Evolutionary conservation across 1,140 invertebrate genomes (phyloP), one percentile per base, ranked within the genome.

Genomic region (Drosophila melanogaster): DNA sequence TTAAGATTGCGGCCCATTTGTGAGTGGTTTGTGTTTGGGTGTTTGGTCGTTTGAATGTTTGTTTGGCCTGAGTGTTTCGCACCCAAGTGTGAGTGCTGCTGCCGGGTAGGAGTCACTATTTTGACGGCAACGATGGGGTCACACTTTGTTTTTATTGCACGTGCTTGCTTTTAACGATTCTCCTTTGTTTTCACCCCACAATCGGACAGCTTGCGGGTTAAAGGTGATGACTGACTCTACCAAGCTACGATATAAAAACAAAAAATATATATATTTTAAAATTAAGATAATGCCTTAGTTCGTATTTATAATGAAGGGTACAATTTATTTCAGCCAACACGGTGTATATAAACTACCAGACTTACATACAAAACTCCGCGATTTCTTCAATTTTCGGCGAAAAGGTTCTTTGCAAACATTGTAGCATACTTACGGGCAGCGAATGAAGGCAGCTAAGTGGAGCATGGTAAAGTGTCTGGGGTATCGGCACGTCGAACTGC

Each of bases 81-180:
- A 30, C 11, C 11, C 6, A 12, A 24, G 46, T 41, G 40, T 46
- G 62, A 66, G 62, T 65, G 33, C 17, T 53, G 22, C 53, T 12
- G 17, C 24, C 43, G 26, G 22, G 26, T 3, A 5, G 62, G 47
- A 43, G 41, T 71, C 69, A 79, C 50, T 74, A 67, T 59, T 77
- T 77, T 55, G 50, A 60, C 19, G 14, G 26, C 22, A 44, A 14
- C 54, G 47, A 46, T 19, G 67, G 61, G 73, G 75, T 80, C 79
- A 87, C 84, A 72, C 79, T 86, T 87, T 86, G 74, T 50, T 86
- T 86, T 85, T 85, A 85, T 85, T 86, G 74, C 74, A 60, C 33
- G 59, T 54, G 59, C 49, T 81, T 79, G 81, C 77, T 81, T 66
- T 81, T 77, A 81, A 81, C 78, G 66, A 47, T 58, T 49, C 51